Conservation (phyloP, 2,888 invertebrate genomes). For the Therioaphis trifolii region DNA sequence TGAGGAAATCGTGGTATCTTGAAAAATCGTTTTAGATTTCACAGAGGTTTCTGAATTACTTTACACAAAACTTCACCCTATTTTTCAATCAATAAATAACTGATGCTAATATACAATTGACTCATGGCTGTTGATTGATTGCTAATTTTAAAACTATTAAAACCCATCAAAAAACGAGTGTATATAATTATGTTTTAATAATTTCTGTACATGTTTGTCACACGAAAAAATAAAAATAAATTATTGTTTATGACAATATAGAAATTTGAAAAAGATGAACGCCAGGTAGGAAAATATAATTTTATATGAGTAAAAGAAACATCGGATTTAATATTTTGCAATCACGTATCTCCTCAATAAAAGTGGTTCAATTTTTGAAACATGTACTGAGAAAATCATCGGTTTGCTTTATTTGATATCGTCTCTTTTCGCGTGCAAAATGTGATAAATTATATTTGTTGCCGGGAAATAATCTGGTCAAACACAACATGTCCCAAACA, state of each 20-base stretch:
- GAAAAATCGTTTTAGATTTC: not conserved
- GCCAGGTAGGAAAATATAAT: not conserved
- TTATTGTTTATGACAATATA: not conserved
- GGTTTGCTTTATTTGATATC: constrained; percentile 27
- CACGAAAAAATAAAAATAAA: constrained; percentile 13
- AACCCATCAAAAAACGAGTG: not conserved
- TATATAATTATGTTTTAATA: constrained; percentile 2
- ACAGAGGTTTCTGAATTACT: not conserved
- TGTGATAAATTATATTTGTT: constrained; percentile 33
- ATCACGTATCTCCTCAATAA: too few species aligned
- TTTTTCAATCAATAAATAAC: not conserved
- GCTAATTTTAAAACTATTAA: not conserved
- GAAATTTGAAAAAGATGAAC: too few species aligned
- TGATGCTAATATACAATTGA: not conserved
- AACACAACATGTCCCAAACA: not conserved
- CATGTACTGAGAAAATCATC: constrained; percentile 34
- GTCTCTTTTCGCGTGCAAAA: constrained; percentile 1
- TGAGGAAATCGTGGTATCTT: not conserved
- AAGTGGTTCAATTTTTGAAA: constrained; percentile 29
- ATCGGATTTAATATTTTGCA: too few species aligned
- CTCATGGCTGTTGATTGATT: not conserved
- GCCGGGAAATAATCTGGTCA: constrained; percentile 15
- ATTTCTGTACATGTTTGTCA: not conserved
- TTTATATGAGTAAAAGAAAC: too few species aligned
- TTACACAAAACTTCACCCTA: not conserved